Percentiles rank a stretch among this genome's conserved stretches.
Conservation (phyloP, 1,140 invertebrate species). For the Periplaneta americana region DNA sequence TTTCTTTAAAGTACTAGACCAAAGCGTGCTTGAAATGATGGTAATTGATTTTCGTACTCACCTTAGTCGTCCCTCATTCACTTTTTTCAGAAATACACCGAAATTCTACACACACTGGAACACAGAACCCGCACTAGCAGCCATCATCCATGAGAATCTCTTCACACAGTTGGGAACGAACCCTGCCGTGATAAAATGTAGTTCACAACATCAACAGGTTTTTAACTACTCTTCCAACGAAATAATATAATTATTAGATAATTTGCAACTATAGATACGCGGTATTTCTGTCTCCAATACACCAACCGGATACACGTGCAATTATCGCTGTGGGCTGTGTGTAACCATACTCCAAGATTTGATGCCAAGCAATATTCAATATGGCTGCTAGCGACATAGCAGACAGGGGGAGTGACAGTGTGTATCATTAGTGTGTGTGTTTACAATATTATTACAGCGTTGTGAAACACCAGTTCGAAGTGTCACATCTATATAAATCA, state of each 20-base stretch:
- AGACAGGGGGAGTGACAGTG: neutral
- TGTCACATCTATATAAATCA: neutral
- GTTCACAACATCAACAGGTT: neutral
- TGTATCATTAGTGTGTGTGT: neutral
- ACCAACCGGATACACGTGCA: neutral
- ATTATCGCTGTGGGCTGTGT: neutral
- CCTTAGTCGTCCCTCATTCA: conserved; percentile 5
- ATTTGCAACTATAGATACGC: neutral
- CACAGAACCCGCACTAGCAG: conserved; percentile 6
- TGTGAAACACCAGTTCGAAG: neutral
- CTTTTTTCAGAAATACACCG: neutral
- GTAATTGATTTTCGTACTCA: neutral
- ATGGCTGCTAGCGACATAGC: neutral
- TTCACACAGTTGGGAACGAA: neutral
- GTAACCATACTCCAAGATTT: neutral
- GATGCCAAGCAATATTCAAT: neutral
- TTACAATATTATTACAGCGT: neutral
- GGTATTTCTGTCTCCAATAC: neutral
- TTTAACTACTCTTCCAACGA: neutral
- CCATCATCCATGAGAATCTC: conserved; percentile 10
- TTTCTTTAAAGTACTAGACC: neutral
- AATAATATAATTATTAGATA: neutral
- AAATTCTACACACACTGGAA: neutral
- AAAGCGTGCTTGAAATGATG: neutral
- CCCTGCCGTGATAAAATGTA: neutral